A percentile compares a stretch with the other conserved stretches of the same genome.
Conservation (phyloP, 2,113 vertebrate species). For the Pteronura brasiliensis region DNA sequence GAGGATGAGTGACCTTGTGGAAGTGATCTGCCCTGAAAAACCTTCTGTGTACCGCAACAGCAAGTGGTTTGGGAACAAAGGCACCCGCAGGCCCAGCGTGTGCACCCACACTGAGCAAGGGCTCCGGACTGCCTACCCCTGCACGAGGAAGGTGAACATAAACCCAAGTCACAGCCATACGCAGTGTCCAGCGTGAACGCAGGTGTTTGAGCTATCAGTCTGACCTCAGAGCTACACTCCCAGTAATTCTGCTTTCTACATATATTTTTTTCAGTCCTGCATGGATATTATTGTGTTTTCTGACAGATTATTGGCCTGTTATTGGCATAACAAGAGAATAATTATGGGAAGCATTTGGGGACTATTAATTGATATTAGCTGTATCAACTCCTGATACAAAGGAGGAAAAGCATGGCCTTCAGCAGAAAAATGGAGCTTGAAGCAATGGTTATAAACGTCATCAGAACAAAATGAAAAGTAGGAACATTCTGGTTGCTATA, state of each 20-base stretch:
- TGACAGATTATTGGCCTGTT: background rate
- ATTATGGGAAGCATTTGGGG: background rate
- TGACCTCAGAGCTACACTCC: background rate
- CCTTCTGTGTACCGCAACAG: background rate
- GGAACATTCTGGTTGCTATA: background rate
- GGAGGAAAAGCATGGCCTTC: background rate
- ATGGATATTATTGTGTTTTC: background rate
- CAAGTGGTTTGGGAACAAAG: constrained; percentile 5
- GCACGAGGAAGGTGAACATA: background rate
- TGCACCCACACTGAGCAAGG: background rate
- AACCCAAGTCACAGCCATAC: background rate
- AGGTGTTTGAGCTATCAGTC: accelerated
- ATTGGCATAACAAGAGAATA: background rate
- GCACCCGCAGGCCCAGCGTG: background rate
- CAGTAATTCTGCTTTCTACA: background rate
- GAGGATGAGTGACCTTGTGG: background rate
- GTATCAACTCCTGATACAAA: background rate
- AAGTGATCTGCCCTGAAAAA: background rate
- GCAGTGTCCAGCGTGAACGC: accelerated
- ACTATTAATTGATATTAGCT: background rate
- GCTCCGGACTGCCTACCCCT: constrained; percentile 23
- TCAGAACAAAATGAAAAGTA: background rate
- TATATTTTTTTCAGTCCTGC: background rate
- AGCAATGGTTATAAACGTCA: too few species aligned
- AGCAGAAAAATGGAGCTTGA: background rate